These are phyloP conservation scores for Bubalus kerabau DNA, from an alignment of 2,113 vertebrate species.

Conservation along the genomic window DNA sequence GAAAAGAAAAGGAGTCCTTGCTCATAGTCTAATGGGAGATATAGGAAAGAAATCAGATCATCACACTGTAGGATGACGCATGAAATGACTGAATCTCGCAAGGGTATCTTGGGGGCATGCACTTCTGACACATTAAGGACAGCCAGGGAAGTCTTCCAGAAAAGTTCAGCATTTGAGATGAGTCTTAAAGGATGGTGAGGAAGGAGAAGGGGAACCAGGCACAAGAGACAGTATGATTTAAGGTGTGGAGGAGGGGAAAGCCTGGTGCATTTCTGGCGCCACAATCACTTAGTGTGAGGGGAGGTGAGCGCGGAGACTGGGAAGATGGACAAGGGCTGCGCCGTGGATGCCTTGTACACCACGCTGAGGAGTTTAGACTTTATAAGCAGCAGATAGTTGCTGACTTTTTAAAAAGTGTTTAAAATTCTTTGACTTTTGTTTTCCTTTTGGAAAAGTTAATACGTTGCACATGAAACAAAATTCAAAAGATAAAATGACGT, in stretches of 20 bases:
- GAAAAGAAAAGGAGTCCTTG: not conserved
- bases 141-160: not conserved
- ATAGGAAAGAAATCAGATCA: not conserved
- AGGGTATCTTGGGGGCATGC: not conserved
- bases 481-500: not conserved
- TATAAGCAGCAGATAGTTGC: not conserved
- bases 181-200: not conserved
- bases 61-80: not conserved
- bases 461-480: not conserved
- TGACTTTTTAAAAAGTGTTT: not conserved
- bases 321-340: not conserved
- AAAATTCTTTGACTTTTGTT: not conserved
- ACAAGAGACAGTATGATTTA: not conserved
- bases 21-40: not conserved
- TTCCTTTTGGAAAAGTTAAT: not conserved
- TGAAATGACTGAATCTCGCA: not conserved
- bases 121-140: not conserved
- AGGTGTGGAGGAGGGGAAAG: not conserved
- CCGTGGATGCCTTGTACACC: not conserved
- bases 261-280: not conserved
- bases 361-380: not conserved
- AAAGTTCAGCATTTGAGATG: not conserved
- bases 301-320: not conserved
- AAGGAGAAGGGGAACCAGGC: not conserved
- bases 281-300: not conserved